Conservation (phyloP, 2,797 vertebrate species). For the Cottoperca gobio region DNA sequence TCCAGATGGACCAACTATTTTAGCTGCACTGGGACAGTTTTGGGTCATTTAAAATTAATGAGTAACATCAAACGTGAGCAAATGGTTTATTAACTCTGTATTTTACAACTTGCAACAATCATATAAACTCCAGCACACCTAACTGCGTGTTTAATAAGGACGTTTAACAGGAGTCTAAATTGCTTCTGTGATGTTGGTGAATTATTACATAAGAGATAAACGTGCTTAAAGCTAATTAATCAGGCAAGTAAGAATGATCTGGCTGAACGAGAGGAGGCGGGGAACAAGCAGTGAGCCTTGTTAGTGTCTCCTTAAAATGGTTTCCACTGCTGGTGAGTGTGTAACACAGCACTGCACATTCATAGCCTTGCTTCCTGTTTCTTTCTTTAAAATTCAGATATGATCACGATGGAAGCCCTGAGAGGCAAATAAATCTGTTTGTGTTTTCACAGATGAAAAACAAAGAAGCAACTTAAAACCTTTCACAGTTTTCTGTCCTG, state of each 20-base stretch:
- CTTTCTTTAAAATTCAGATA: background rate
- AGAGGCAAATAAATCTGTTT: too few relatives aligned
- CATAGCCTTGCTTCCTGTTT: background rate
- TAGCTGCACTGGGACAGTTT: conserved; percentile 18
- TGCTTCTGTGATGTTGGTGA: conserved; percentile 8
- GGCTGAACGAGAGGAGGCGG: background rate
- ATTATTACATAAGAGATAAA: conserved; percentile 43
- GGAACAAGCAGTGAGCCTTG: conserved; percentile 6
- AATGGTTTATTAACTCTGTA: conserved; percentile 38
- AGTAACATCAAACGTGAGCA: conserved; percentile 29
- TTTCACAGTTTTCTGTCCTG: too few relatives aligned
- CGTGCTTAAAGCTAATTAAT: conserved; percentile 30
- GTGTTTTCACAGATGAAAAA: too few relatives aligned
- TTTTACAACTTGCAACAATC: conserved; percentile 36
- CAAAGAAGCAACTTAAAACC: too few relatives aligned
- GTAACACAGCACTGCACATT: background rate
- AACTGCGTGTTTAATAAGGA: conserved; percentile 39
- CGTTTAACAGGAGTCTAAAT: conserved; percentile 11
- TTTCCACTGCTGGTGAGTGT: conserved; percentile 55
- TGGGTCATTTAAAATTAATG: conserved; percentile 40
- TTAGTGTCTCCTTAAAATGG: conserved; percentile 25
- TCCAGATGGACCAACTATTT: conserved; percentile 25
- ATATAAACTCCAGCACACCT: background rate
- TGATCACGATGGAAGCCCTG: background rate
- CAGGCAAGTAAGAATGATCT: conserved; percentile 19